A percentile compares a stretch with the other conserved stretches of the same genome.
phyloP scores from a whole-genome alignment of 1,140 invertebrate genomes.

The Bradysia coprophila region DNA sequence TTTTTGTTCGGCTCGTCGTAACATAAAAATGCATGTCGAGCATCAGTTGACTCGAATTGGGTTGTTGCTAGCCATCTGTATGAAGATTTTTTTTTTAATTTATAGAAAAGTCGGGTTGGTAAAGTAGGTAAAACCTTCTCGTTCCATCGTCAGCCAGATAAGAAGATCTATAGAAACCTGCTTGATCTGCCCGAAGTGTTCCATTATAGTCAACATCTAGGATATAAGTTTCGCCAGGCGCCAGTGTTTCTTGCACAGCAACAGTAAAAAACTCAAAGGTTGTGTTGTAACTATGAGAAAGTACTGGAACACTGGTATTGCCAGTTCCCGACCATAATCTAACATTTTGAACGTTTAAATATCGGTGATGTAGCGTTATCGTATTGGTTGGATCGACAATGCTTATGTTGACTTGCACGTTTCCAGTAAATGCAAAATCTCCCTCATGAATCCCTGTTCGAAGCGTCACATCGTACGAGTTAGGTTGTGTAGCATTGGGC shows the following conservation, averaged over 20 bases:
- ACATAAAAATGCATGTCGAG: constrained; percentile 69
- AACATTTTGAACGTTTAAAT: constrained; percentile 9
- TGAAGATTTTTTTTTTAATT: constrained; percentile 4
- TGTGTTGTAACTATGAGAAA: not conserved
- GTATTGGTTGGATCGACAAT: constrained; percentile 10
- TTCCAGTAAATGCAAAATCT: constrained; percentile 27
- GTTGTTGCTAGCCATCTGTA: constrained; percentile 49
- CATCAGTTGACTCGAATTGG: constrained; percentile 64
- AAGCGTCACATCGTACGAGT: constrained; percentile 39
- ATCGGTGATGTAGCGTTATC: constrained; percentile 23
- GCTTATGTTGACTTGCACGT: constrained; percentile 27
- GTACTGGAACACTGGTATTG: not conserved
- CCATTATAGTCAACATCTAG: constrained; percentile 1
- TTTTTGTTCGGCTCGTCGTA: constrained; percentile 78
- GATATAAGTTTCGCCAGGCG: not conserved
- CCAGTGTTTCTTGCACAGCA: not conserved
- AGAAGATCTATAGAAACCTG: constrained; percentile 1
- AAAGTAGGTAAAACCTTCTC: not conserved
- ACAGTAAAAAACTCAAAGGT: not conserved
- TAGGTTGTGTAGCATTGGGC: constrained; percentile 27
- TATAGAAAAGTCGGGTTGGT: not conserved
- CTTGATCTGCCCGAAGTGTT: not conserved
- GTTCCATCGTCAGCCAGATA: not conserved
- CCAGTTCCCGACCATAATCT: constrained; percentile 5
- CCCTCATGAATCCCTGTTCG: constrained; percentile 31